phyloP scores from a whole-genome alignment of 2,888 invertebrate genomes.

The Cephonodes hylas region DNA sequence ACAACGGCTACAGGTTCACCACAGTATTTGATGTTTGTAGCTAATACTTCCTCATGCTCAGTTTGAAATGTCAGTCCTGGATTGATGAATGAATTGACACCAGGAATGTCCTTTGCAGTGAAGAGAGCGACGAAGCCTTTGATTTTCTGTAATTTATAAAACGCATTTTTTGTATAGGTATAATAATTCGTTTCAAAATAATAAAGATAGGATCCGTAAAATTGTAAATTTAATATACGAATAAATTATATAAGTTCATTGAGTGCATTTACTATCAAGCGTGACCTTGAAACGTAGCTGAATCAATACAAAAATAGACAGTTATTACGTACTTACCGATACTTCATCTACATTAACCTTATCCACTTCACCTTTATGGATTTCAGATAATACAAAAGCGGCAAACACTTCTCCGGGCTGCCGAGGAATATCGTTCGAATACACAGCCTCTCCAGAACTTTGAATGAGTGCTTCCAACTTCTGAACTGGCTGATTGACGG shows the following conservation, averaged over 20 bases:
- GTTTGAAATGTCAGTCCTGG: constrained; percentile 55
- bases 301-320: background rate
- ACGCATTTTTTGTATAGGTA: too few species aligned
- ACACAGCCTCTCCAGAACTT: constrained; percentile 85
- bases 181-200: too few species aligned
- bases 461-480: constrained; percentile 83
- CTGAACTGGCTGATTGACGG: constrained; percentile 84
- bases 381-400: constrained; percentile 83
- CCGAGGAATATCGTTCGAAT: constrained; percentile 83
- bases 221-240: too few species aligned
- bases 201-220: too few species aligned
- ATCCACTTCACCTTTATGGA: constrained; percentile 79
- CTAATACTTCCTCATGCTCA: constrained; percentile 77
- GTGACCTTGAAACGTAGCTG: too few species aligned
- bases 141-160: constrained; percentile 66
- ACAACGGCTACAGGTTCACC: constrained; percentile 87
- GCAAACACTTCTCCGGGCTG: constrained; percentile 84
- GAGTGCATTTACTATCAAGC: too few species aligned
- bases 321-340: constrained; percentile 80
- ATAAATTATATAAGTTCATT: too few species aligned
- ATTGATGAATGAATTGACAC: constrained; percentile 79
- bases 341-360: constrained; percentile 81
- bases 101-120: constrained; percentile 86
- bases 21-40: constrained; percentile 80
- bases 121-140: constrained; percentile 84